These are phyloP conservation scores for Drosophila gunungcola DNA, from an alignment of 1,140 invertebrate species.

Conservation along the genomic window DNA sequence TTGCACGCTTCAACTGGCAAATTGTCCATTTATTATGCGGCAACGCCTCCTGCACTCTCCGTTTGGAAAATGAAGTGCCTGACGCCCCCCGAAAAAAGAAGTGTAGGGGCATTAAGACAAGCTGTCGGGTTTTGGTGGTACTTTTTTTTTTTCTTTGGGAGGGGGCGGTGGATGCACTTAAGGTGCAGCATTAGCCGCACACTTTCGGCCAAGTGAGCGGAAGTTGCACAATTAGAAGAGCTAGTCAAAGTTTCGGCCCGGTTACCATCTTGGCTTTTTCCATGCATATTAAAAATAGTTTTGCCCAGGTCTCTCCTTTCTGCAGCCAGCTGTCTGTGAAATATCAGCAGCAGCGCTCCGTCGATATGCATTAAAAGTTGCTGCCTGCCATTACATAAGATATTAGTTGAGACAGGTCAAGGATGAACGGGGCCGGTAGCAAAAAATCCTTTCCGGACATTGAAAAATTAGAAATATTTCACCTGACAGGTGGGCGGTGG, in stretches of 20 bases:
- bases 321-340: slow-evolving; percentile 67
- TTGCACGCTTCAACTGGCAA: slow-evolving; percentile 79
- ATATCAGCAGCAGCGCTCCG: slow-evolving; percentile 61
- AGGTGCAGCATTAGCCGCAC: slow-evolving; percentile 80
- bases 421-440: slow-evolving; percentile 35
- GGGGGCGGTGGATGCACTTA: slow-evolving; percentile 61
- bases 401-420: slow-evolving; percentile 75
- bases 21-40: slow-evolving; percentile 84
- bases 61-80: slow-evolving; percentile 68
- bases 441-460: slow-evolving; percentile 63
- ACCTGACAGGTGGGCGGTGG: slow-evolving; percentile 42
- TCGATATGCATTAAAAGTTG: slow-evolving; percentile 80
- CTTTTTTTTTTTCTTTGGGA: slow-evolving; percentile 1
- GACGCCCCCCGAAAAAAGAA: slow-evolving; percentile 28
- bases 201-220: slow-evolving; percentile 63
- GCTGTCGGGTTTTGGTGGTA: slow-evolving; percentile 47
- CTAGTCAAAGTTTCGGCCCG: slow-evolving; percentile 69
- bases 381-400: slow-evolving; percentile 71
- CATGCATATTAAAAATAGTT: slow-evolving; percentile 78
- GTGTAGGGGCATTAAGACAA: slow-evolving; percentile 70
- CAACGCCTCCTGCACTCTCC: slow-evolving; percentile 79
- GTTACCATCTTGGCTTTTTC: slow-evolving; percentile 26
- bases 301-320: slow-evolving; percentile 16
- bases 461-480: slow-evolving; percentile 79
- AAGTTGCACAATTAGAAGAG: slow-evolving; percentile 81